Percentiles rank a stretch among this genome's conserved stretches.
Conservation (phyloP, 2,113 vertebrate genomes). For the Malurus alboscapulatus region DNA sequence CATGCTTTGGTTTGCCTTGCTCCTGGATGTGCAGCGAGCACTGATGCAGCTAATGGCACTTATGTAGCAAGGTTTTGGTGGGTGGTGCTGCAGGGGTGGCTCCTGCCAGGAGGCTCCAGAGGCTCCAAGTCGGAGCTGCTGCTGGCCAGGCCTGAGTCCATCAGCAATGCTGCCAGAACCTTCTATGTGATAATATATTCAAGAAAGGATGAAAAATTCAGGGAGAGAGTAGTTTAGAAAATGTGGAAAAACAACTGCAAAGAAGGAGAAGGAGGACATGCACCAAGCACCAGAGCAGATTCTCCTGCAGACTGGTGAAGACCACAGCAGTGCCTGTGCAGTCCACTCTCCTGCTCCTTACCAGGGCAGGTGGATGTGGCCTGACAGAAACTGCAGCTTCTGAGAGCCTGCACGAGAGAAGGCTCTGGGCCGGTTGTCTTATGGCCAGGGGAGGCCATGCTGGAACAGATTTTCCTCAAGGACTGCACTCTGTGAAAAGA, state of each 20-base stretch:
- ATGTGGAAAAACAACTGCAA: rapidly evolving
- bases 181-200: background rate
- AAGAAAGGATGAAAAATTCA: background rate
- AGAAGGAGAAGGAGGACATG: background rate
- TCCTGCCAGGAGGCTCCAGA: background rate
- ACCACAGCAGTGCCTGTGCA: rapidly evolving
- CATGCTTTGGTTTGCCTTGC: background rate
- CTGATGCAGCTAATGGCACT: background rate
- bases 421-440: background rate
- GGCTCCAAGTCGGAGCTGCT: rapidly evolving
- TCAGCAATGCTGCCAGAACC: rapidly evolving
- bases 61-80: background rate
- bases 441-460: no score
- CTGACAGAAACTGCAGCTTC: background rate
- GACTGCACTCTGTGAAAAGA: background rate
- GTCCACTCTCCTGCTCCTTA: no score
- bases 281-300: rapidly evolving
- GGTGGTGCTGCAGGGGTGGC: background rate
- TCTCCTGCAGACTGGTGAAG: no score
- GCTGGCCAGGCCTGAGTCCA: rapidly evolving
- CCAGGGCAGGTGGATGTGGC: background rate
- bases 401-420: background rate
- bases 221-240: background rate
- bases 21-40: background rate
- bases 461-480: background rate